phyloP scores from a whole-genome alignment of 2,797 vertebrate genomes.

The Morus bassanus region DNA sequence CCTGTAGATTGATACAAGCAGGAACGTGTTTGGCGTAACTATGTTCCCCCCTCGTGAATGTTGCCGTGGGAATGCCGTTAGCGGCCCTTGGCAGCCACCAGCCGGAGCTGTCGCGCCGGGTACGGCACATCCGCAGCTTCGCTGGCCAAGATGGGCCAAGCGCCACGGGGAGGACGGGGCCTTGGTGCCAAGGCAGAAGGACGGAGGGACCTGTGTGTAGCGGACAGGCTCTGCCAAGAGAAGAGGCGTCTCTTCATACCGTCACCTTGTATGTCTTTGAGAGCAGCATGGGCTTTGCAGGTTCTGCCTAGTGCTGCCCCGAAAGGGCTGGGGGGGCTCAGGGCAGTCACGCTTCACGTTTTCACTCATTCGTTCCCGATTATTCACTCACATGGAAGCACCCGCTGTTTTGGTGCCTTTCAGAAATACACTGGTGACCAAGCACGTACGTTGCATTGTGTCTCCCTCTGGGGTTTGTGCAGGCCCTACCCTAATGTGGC shows the following conservation, averaged over 20 bases:
- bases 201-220: neutral
- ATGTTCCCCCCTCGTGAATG: accelerated
- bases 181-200: neutral
- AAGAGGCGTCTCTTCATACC: neutral
- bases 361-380: neutral
- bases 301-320: neutral
- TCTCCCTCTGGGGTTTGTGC: neutral
- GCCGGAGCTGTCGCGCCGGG: neutral
- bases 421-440: neutral
- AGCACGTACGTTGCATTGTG: accelerated
- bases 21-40: neutral
- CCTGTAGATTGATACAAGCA: neutral
- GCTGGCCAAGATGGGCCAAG: neutral
- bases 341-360: neutral
- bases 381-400: neutral
- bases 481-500: neutral
- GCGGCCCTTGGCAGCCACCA: slow-evolving; percentile 20
- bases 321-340: neutral
- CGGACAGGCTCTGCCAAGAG: neutral
- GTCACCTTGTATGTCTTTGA: neutral
- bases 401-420: neutral
- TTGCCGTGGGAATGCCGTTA: neutral
- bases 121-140: accelerated
- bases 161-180: neutral
- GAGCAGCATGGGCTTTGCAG: neutral